Percentiles rank a stretch among this genome's conserved stretches.
Conservation (phyloP, 2,888 invertebrate species). For the Sinotaia quadrata region DNA sequence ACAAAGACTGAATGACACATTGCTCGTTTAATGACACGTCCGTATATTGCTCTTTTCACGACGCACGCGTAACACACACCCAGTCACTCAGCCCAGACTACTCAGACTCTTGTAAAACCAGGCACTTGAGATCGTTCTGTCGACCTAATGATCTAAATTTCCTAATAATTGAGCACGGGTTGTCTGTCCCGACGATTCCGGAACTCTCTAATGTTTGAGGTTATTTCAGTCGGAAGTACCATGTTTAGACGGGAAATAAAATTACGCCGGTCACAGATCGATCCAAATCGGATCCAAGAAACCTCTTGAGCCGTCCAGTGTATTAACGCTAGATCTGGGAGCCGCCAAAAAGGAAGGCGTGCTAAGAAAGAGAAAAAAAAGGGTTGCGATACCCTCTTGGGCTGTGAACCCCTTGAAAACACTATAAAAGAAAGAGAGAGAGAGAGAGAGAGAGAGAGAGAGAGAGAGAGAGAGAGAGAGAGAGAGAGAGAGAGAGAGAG, state of each 20-base stretch:
- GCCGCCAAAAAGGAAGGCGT: background rate
- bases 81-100: no score
- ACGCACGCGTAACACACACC: no score
- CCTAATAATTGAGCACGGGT: constrained; percentile 28
- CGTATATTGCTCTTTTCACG: no score
- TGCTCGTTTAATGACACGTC: constrained; percentile 6
- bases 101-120: no score
- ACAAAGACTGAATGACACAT: background rate
- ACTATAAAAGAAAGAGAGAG: constrained; percentile 1
- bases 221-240: constrained; percentile 29
- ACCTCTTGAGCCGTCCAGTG: constrained; percentile 9
- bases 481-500: constrained; percentile 6
- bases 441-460: constrained; percentile 9
- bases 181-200: constrained; percentile 25
- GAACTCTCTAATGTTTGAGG: constrained; percentile 31
- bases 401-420: no score
- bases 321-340: constrained; percentile 5
- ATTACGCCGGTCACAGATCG: constrained; percentile 27
- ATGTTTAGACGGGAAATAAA: constrained; percentile 26
- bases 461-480: background rate
- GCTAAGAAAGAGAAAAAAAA: background rate
- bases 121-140: background rate
- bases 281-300: constrained; percentile 22
- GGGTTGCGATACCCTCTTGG: no score
- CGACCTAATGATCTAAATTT: constrained; percentile 23